Evolutionary conservation across 2,113 vertebrate species (phyloP), one percentile per base, ranked within the genome.

Genomic region (Notiomystis cincta): DNA sequence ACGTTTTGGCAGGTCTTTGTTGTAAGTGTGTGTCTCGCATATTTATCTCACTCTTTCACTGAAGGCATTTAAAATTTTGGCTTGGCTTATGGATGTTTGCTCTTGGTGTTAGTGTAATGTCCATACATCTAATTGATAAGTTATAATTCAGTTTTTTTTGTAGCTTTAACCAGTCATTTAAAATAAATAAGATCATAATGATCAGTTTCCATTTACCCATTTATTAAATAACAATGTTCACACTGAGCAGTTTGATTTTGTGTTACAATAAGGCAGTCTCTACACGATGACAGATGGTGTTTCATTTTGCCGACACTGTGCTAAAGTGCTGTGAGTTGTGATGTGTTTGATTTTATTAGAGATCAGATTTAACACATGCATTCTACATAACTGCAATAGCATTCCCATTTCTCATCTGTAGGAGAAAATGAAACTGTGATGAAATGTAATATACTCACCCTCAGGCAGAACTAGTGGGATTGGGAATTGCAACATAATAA

Each of bases 401-500:
- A 98, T 98, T 99, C 99, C 98, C 98, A 99, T 99, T 99, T 99
- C 99, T 99, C 99, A 99, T 99, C 98, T 99, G 98, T 98, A 98
- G 98, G 98, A 99, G 98, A 99, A 99, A 99, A 99, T 99, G 99
- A 99, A 99, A 99, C 98, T 98, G 99, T 99, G 99, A 99, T 99
- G 99, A 99, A 99, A 99, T 99, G 99, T 99, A 99, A 99, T 99
- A 99, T 99, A 99, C 98, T 99, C 98, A 98, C 98, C 99, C 98
- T 99, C 98, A 98, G 99, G 99, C 99, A 98, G 98, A 99, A 99
- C 98, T 98, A 98, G 98, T 98, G 98, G 98, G 98, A 99, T 98
- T 99, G 98, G 98, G 99, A 99, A 99, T 99, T 98, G 98, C 98
- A 98, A 98, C 98, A 98, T 99, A 99, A 99, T 99, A 99, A 99